Percentiles rank a stretch among this genome's conserved stretches.
Conservation (phyloP, 1,140 invertebrate species). For the Drosophila ficusphila region DNA sequence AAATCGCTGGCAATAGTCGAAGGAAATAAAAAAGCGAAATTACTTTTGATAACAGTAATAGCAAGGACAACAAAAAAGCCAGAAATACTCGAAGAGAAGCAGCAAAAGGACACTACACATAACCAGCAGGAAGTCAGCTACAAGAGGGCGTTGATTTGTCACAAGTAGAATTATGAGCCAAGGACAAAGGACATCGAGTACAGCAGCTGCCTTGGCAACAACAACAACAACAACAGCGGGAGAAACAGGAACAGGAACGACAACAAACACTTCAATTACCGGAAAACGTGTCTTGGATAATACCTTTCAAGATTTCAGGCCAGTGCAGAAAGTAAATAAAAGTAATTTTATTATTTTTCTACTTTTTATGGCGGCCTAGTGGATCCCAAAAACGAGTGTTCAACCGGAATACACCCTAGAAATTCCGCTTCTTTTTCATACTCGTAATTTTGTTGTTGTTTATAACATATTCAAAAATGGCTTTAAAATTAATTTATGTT, state of each 20-base stretch:
- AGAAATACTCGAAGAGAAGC: conserved; percentile 27
- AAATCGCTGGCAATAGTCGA: conserved; percentile 79
- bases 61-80: conserved; percentile 19
- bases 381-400: not conserved
- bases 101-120: conserved; percentile 66
- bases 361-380: conserved; percentile 37
- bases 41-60: conserved; percentile 77
- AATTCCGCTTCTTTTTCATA: too few relatives aligned
- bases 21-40: conserved; percentile 78
- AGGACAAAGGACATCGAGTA: conserved; percentile 29
- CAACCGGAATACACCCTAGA: not conserved
- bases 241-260: conserved; percentile 19
- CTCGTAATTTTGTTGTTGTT: too few relatives aligned
- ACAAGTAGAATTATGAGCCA: conserved; percentile 75
- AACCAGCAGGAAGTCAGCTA: conserved; percentile 72
- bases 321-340: conserved; percentile 65
- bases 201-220: conserved; percentile 55
- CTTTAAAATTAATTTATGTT: too few relatives aligned
- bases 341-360: conserved; percentile 73
- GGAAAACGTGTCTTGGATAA: conserved; percentile 78
- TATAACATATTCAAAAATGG: too few relatives aligned
- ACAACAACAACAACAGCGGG: not conserved
- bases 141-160: conserved; percentile 81
- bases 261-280: conserved; percentile 76
- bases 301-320: conserved; percentile 52